phyloP scores from a whole-genome alignment of 2,797 vertebrate genomes.

The Rhadinocentrus ornatus region DNA sequence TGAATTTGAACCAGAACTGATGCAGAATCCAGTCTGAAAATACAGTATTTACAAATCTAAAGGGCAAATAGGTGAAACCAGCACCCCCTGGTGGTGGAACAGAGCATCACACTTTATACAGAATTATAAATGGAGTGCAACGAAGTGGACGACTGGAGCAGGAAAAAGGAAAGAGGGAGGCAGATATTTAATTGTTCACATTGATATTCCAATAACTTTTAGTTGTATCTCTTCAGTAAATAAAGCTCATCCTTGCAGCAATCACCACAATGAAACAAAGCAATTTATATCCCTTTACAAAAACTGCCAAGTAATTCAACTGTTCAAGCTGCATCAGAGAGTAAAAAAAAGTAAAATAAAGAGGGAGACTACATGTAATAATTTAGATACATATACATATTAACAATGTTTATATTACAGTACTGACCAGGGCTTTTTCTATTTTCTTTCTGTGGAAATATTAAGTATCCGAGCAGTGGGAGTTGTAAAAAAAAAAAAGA shows the following conservation, averaged over 20 bases:
- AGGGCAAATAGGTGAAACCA: constrained; percentile 57
- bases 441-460: constrained; percentile 59
- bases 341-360: constrained; percentile 63
- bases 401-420: constrained; percentile 80
- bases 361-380: constrained; percentile 64
- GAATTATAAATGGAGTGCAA: constrained; percentile 30
- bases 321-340: constrained; percentile 79
- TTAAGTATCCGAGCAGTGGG: constrained; percentile 53
- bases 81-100: constrained; percentile 60
- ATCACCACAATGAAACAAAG: constrained; percentile 81
- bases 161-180: constrained; percentile 26
- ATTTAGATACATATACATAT: constrained; percentile 83
- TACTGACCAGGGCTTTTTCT: constrained; percentile 53
- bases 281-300: constrained; percentile 59
- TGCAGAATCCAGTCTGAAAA: constrained; percentile 37
- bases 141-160: constrained; percentile 1
- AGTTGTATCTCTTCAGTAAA: constrained; percentile 58
- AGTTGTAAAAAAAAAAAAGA: constrained; percentile 59
- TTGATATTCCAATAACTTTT: constrained; percentile 66
- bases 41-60: constrained; percentile 75
- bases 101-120: constrained; percentile 42
- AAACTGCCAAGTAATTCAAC: constrained; percentile 74
- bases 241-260: constrained; percentile 74
- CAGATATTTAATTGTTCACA: constrained; percentile 56
- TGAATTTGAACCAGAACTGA: constrained; percentile 33